These are phyloP conservation scores for Torymus aiolomorphi DNA, from an alignment of 2,888 invertebrate species.

Conservation along the genomic window DNA sequence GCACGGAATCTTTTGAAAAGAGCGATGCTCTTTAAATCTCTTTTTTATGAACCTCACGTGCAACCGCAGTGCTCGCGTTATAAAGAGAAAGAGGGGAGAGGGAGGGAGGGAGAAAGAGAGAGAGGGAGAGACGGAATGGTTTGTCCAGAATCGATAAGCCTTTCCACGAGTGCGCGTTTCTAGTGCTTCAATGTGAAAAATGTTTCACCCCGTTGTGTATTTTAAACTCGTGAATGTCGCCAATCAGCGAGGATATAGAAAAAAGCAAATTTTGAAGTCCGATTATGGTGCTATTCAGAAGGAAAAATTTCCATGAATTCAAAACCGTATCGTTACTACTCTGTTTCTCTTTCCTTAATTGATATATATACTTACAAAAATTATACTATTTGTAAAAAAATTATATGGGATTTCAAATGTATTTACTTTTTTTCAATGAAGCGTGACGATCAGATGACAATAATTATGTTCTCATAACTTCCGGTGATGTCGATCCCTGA, in stretches of 20 bases:
- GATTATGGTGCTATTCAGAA: too few species aligned
- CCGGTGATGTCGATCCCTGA: constrained; percentile 4
- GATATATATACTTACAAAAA: too few species aligned
- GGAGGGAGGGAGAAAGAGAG: neutral
- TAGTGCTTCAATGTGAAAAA: constrained; percentile 12
- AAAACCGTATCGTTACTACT: too few species aligned
- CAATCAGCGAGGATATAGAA: too few species aligned
- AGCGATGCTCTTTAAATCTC: constrained; percentile 48
- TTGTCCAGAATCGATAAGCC: constrained; percentile 42
- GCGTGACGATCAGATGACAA: constrained; percentile 15
- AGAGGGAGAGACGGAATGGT: neutral
- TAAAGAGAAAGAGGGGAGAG: neutral
- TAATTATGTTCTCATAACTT: constrained; percentile 8
- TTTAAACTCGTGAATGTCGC: neutral
- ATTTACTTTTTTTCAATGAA: constrained; percentile 8
- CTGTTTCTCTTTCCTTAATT: too few species aligned
- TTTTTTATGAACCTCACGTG: constrained; percentile 54
- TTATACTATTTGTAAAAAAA: too few species aligned
- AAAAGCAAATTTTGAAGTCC: too few species aligned
- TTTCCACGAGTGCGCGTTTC: constrained; percentile 4
- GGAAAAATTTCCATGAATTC: too few species aligned
- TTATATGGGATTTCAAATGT: neutral
- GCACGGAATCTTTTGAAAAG: constrained; percentile 34
- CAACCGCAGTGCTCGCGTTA: constrained; percentile 9
- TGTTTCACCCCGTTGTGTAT: neutral